Evolutionary conservation across 2,797 vertebrate genomes (phyloP).

Genomic region (Channa striata): DNA sequence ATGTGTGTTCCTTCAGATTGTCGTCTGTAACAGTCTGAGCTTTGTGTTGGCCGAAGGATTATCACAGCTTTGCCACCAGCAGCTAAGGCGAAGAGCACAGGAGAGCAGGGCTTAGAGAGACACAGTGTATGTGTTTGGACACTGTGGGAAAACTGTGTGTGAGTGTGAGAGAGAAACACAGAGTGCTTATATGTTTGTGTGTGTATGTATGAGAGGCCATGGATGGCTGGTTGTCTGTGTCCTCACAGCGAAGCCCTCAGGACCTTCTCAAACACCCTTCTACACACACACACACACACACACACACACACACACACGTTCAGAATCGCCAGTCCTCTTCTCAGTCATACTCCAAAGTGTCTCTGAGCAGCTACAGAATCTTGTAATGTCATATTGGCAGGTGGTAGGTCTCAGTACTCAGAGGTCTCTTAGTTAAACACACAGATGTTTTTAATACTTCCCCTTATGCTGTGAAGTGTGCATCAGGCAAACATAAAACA

Average conservation of each 20-base stretch:
- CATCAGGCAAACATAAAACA: not conserved
- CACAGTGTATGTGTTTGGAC: conserved; percentile 65
- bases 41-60: conserved; percentile 86
- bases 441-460: conserved; percentile 12
- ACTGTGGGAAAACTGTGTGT: conserved; percentile 70
- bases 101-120: conserved; percentile 74
- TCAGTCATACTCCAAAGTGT: conserved; percentile 25
- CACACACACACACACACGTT: conserved; percentile 28
- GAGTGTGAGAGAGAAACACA: conserved; percentile 14
- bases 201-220: conserved; percentile 67
- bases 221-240: conserved; percentile 77
- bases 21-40: conserved; percentile 82
- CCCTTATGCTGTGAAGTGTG: not conserved
- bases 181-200: conserved; percentile 41
- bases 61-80: conserved; percentile 82
- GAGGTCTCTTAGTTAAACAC: no score
- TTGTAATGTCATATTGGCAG: conserved; percentile 46
- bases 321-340: conserved; percentile 28
- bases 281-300: conserved; percentile 23
- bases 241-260: conserved; percentile 63
- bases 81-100: conserved; percentile 80
- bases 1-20: conserved; percentile 75
- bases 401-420: conserved; percentile 19
- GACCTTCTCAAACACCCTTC: conserved; percentile 60
- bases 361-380: conserved; percentile 38